These are phyloP conservation scores for Eurosta solidaginis DNA, from an alignment of 1,140 invertebrate genomes.

Conservation along the genomic window DNA sequence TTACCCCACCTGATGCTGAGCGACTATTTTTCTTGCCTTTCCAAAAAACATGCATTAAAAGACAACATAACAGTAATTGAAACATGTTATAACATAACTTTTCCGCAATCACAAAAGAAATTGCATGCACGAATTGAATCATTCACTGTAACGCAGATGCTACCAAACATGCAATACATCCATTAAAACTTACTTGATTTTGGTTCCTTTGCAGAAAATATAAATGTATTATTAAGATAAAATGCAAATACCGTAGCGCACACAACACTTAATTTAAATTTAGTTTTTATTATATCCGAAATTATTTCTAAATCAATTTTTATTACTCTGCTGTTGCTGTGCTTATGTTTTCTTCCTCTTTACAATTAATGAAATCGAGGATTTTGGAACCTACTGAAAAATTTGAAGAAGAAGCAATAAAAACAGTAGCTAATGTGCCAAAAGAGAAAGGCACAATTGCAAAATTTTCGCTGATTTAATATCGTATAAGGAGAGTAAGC, in stretches of 20 bases:
- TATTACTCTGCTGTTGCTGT: not conserved
- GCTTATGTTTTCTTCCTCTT: not conserved
- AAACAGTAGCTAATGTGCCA: no score
- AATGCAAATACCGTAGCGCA: not conserved
- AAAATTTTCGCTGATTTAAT: no score
- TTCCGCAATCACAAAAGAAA: not conserved
- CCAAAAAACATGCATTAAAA: not conserved
- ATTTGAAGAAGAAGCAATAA: no score
- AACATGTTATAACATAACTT: not conserved
- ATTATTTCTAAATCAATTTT: not conserved
- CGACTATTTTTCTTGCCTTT: not conserved
- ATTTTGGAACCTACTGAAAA: not conserved
- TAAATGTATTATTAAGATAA: not conserved
- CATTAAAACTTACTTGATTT: conserved; percentile 4
- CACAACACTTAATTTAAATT: not conserved
- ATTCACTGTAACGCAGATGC: not conserved
- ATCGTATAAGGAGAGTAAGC: no score
- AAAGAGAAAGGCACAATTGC: no score
- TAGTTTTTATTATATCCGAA: not conserved
- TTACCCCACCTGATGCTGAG: not conserved
- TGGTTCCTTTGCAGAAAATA: not conserved
- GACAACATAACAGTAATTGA: not conserved
- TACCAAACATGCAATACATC: not conserved
- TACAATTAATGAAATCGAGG: conserved; percentile 10
- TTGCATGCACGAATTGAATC: not conserved